Conservation (phyloP, 2,113 vertebrate species). For the Aphyosemion australe region DNA sequence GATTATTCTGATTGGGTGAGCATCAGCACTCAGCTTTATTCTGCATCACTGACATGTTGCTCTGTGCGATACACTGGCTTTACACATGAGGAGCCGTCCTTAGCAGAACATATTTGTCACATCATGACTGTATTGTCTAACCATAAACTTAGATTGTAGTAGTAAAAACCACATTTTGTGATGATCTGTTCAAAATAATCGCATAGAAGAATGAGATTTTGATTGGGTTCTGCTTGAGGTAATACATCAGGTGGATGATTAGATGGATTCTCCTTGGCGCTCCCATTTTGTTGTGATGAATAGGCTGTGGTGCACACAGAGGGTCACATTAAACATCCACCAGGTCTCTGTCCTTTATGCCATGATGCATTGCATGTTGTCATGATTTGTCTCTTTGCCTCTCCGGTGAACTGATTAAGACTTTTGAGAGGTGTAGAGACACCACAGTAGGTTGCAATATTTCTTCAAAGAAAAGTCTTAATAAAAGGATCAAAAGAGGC, state of each 20-base stretch:
- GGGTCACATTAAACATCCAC: conserved; percentile 61
- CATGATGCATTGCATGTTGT: conserved; percentile 66
- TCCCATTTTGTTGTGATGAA: conserved; percentile 49
- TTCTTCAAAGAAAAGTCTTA: conserved; percentile 31
- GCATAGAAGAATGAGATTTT: conserved; percentile 45
- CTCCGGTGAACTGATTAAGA: conserved; percentile 56
- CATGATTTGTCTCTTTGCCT: conserved; percentile 49
- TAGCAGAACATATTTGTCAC: conserved; percentile 34
- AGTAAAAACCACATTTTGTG: neutral
- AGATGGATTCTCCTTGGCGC: conserved; percentile 50
- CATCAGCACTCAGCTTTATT: conserved; percentile 48
- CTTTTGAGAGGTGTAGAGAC: conserved; percentile 50
- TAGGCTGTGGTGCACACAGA: conserved; percentile 38
- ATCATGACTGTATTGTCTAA: conserved; percentile 1
- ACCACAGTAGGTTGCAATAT: conserved; percentile 35
- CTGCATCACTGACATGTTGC: conserved; percentile 48
- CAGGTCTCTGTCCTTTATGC: conserved; percentile 37
- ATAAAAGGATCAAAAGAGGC: conserved; percentile 33
- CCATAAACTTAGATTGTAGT: conserved; percentile 5
- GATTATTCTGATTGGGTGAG: conserved; percentile 60
- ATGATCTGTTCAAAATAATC: conserved; percentile 45
- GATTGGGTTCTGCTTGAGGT: conserved; percentile 43
- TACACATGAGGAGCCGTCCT: conserved; percentile 23
- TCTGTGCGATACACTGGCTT: conserved; percentile 22
- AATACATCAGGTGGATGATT: conserved; percentile 57